Base-by-base conservation (phyloP, 2,888 invertebrate species). In the Thymelicus lineola region DNA sequence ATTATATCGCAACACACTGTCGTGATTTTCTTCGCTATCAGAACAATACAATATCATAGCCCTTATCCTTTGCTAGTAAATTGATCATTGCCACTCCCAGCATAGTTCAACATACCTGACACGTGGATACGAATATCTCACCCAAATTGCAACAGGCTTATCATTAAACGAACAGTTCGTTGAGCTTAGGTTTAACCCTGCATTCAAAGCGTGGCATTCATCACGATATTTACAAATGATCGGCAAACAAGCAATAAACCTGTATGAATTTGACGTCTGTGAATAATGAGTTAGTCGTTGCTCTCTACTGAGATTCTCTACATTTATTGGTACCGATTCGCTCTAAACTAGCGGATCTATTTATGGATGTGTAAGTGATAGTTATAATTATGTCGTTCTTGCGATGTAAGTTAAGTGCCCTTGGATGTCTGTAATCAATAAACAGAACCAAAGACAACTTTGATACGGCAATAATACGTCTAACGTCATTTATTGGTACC, bases 191-290 rank as follows among this genome's bases (percentile, higher is more conserved):
- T 53, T 57, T 65, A 53, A n/a, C 17, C 48, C 15, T 35, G 57
- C 48, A 63, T 58, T 59, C 58, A 63, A 46, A 57, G 63, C 46
- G 58, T 63, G 70, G 66, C 73, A 76, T 73, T 62, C 72, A 72
- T 74, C 73, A 71, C 69, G 50, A 73, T 66, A 62, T 58, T 75
- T 74, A 76, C 75, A 76, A 77, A 76, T 77, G 75, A 76, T 72
- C 71, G 64, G 64, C 60, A 72, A 73, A 76, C 72, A 74, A 74
- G 75, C 76, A 77, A 77, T 78, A 76, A 73, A 76, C 75, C 72
- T 73, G 73, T 73, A 70, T 59, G 58, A 69, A 57, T 46, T 36
- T 60, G 59, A 65, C 65, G 65, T 65, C 58, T 17, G 64, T 65
- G 65, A 70, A 71, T 69, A 71, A 74, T 73, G 66, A 71, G 72